Conservation (phyloP, 2,113 vertebrate species). For the Sylvia atricapilla region DNA sequence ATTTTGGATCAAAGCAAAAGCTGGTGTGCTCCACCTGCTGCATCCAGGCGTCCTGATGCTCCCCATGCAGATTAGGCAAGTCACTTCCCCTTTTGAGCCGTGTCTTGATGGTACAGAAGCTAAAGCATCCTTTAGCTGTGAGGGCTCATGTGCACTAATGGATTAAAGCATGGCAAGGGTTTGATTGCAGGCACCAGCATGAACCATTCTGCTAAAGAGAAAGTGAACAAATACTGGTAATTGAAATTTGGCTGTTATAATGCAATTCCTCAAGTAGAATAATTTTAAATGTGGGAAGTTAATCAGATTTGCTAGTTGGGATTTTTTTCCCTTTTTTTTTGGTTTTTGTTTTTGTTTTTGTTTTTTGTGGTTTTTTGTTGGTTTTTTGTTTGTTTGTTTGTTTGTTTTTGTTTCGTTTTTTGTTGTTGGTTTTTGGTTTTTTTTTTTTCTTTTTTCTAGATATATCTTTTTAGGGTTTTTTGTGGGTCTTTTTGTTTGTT, state of each 20-base stretch:
- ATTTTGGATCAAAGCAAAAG: not conserved
- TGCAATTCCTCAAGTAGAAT: not conserved
- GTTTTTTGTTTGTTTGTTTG: too few relatives aligned
- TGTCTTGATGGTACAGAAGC: not conserved
- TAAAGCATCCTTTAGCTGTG: not conserved
- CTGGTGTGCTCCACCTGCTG: not conserved
- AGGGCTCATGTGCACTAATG: not conserved
- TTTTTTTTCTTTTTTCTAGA: not conserved
- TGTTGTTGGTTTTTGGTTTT: too few relatives aligned
- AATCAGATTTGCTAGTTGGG: not conserved
- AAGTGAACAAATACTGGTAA: not conserved
- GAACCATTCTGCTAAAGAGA: not conserved
- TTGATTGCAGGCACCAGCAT: not conserved
- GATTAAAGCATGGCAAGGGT: not conserved
- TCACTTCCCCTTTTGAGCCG: not conserved
- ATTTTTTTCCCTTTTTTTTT: not conserved
- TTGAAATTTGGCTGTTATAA: not conserved
- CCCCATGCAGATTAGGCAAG: not conserved
- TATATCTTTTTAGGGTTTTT: accelerated
- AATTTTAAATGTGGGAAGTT: not conserved
- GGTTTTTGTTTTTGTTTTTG: not conserved
- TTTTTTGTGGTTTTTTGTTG: too few relatives aligned
- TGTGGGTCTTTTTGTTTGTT: too few relatives aligned
- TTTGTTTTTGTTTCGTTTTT: not conserved
- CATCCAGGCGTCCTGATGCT: not conserved